A percentile compares a stretch with the other conserved stretches of the same genome.
Evolutionary conservation across 2,888 invertebrate species (phyloP).

Genomic region (Marronus borbonicus): DNA sequence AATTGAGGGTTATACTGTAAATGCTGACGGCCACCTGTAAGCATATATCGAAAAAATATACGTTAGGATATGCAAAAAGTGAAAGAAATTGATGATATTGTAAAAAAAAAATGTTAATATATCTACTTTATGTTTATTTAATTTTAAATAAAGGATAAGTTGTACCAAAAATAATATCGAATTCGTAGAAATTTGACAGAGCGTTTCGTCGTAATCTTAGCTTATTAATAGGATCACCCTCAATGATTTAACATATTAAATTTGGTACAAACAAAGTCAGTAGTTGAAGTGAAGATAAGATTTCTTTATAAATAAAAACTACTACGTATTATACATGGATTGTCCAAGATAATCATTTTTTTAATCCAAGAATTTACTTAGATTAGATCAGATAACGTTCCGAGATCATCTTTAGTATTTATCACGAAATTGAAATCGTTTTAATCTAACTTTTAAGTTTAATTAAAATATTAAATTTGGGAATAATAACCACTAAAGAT

Average conservation of each 20-base stretch:
- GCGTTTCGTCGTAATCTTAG: neutral
- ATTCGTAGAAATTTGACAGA: neutral
- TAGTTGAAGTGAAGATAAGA: constrained; percentile 36
- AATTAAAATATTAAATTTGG: too few relatives aligned
- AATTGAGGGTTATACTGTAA: constrained; percentile 61
- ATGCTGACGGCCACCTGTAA: constrained; percentile 67
- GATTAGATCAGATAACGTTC: too few relatives aligned
- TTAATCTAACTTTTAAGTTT: too few relatives aligned
- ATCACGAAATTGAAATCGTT: too few relatives aligned
- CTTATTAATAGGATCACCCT: neutral
- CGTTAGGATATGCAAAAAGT: neutral
- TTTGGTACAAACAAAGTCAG: constrained; percentile 40
- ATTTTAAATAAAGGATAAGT: neutral
- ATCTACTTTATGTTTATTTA: neutral
- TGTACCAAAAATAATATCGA: constrained; percentile 13
- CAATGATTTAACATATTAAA: constrained; percentile 1
- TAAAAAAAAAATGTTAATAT: constrained; percentile 3
- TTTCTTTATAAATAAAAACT: neutral
- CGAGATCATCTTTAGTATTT: too few relatives aligned
- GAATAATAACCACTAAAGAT: too few relatives aligned
- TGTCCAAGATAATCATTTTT: too few relatives aligned
- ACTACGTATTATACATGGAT: neutral
- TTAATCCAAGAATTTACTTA: too few relatives aligned
- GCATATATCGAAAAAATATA: neutral
- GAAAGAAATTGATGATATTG: neutral